Evolutionary conservation across 2,797 vertebrate genomes (phyloP), one percentile per base, ranked within the genome.

Genomic region (Neoniphon sammara): DNA sequence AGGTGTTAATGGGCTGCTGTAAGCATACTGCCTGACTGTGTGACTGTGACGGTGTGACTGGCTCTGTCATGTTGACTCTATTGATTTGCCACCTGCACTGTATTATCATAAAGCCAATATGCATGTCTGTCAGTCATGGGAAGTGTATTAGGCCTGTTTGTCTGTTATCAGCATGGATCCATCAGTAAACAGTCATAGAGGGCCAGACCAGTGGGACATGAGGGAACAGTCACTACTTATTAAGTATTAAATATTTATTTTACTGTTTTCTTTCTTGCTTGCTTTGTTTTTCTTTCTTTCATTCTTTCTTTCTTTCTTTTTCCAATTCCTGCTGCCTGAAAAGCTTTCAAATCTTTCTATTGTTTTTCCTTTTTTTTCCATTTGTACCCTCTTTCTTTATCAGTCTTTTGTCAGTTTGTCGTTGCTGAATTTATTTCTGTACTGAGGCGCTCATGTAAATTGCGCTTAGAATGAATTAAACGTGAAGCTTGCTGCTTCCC

Each of bases 41-140:
- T 64, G 56, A 20, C 54, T n/a, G n/a, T n/a, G n/a, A 39, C 53
- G 61, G 54, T 52, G 5, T 10, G 23, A 75, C 69, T 27, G 18
- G 31, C 25, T 42, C 34, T 66, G 42, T 46, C 9, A 23, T 80
- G 84, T 85, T 81, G 76, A 82, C 73, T 77, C 17, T 75, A 85
- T 91, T 63, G 86, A 90, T 88, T 82, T 66, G 57, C 73, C 49
- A 30, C 54, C 80, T 7, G 73, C 71, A 65, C 80, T 80, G 66
- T 79, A 81, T 88, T 87, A 89, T 77, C 86, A 82, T 89, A 72
- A 85, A 87, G 81, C 81, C 87, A 70, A 81, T 84, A 66, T 84
- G 69, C 78, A 77, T 70, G 86, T 80, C 73, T 77, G 57, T 74
- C 36, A 47, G 56, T 61, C 4, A n/a, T 46, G 50, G 57, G 66